Evolutionary conservation across 2,113 vertebrate genomes (phyloP).

Genomic region (Falco punctatus): DNA sequence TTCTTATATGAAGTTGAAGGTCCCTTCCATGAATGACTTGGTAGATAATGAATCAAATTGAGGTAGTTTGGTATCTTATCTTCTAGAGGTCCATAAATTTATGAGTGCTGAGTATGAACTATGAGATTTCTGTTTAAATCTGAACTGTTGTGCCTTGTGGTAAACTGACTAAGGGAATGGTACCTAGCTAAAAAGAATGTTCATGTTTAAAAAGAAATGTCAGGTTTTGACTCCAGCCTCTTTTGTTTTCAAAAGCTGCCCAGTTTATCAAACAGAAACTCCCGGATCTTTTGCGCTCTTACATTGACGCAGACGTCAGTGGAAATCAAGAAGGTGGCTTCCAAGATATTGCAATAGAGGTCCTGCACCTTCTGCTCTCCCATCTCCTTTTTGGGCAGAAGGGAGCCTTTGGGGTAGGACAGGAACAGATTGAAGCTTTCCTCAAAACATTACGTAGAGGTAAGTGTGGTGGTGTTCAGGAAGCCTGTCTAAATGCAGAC

Average conservation of each 20-base stretch:
- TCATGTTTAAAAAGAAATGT: neutral
- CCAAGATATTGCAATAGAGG: slow-evolving; percentile 99
- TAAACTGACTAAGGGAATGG: neutral
- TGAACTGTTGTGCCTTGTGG: neutral
- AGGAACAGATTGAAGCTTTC: slow-evolving; percentile 98
- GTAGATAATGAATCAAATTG: neutral
- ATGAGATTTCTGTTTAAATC: neutral
- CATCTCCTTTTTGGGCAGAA: slow-evolving; percentile 99
- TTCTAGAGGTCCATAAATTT: neutral
- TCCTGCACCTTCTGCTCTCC: slow-evolving; percentile 98
- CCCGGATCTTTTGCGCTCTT: slow-evolving; percentile 96
- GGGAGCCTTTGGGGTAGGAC: slow-evolving; percentile 97
- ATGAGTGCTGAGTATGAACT: neutral
- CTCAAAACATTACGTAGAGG: slow-evolving; percentile 99
- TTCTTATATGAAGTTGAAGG: neutral
- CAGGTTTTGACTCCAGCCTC: neutral
- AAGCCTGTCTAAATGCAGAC: too few species aligned
- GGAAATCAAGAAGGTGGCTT: slow-evolving; percentile 99
- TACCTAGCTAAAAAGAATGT: neutral
- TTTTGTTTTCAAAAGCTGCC: slow-evolving; percentile 76
- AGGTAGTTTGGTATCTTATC: neutral
- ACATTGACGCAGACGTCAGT: slow-evolving; percentile 98
- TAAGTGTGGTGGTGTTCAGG: slow-evolving; percentile 37
- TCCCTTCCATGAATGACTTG: neutral
- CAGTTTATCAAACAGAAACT: slow-evolving; percentile 99